These are phyloP conservation scores for Gallinago nigripennis DNA, from an alignment of 2,797 vertebrate genomes.

Conservation along the genomic window DNA sequence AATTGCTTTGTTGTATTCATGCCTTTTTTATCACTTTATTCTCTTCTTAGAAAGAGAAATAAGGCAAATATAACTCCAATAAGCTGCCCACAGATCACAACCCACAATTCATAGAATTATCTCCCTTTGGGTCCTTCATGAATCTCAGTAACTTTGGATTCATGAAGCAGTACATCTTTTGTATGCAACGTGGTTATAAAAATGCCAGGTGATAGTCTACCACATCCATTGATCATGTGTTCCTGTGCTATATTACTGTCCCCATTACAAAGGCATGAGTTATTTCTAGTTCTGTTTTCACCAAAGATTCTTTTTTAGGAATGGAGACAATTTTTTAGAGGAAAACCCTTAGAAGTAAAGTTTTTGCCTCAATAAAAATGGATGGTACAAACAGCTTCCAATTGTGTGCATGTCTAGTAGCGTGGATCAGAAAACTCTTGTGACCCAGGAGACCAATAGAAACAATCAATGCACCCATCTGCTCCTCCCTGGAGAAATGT, in stretches of 20 bases:
- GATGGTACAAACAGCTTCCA: background rate
- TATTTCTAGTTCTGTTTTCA: background rate
- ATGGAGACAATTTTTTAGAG: background rate
- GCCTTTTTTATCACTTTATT: background rate
- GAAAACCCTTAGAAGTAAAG: background rate
- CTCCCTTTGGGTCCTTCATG: background rate
- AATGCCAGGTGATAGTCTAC: background rate
- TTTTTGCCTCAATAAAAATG: background rate
- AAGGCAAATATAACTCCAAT: background rate
- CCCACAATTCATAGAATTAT: background rate
- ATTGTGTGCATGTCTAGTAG: background rate
- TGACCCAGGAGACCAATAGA: background rate
- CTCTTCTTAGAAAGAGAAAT: background rate
- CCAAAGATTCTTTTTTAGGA: background rate
- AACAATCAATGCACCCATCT: background rate
- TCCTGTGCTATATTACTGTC: background rate
- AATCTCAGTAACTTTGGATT: background rate
- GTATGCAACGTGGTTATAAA: background rate
- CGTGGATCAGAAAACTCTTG: background rate
- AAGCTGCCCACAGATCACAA: background rate
- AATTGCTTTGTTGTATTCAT: conserved; percentile 9
- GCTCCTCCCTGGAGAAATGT: background rate
- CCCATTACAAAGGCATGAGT: background rate
- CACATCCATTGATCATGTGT: background rate
- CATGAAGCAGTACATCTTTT: background rate